A percentile compares a stretch with the other conserved stretches of the same genome.
phyloP scores from a whole-genome alignment of 2,797 vertebrate species.

The Liparis tanakae region DNA sequence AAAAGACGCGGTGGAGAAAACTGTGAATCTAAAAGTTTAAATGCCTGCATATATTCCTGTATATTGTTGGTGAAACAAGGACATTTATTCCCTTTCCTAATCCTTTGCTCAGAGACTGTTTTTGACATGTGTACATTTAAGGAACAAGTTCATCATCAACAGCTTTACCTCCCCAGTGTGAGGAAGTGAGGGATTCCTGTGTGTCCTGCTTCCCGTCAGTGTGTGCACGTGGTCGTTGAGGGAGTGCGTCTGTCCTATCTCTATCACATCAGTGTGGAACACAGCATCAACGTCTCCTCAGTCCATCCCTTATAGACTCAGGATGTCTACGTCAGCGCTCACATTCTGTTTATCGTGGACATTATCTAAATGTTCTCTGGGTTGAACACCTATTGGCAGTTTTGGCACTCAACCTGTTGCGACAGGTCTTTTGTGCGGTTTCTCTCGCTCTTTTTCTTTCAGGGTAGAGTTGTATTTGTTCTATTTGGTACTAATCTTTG shows the following conservation, averaged over 20 bases:
- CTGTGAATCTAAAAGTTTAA: not conserved
- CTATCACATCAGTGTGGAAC: not conserved
- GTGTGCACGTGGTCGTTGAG: no score
- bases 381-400: not conserved
- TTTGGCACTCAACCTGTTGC: not conserved
- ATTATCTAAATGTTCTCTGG: slow-evolving; percentile 12
- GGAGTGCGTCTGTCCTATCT: no score
- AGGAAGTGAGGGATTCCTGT: not conserved
- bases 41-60: not conserved
- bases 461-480: not conserved
- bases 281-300: slow-evolving; percentile 25
- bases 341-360: slow-evolving; percentile 4
- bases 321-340: slow-evolving; percentile 12
- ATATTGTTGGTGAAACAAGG: not conserved
- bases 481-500: not conserved
- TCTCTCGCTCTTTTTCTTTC: not conserved
- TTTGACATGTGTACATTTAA: not conserved
- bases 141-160: not conserved
- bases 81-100: not conserved
- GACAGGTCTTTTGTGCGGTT: not conserved
- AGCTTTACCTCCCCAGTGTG: not conserved
- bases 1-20: not conserved
- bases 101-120: not conserved
- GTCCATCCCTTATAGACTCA: not conserved
- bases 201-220: slow-evolving; percentile 23